These are phyloP conservation scores for Corythoichthys haematopterus DNA, from an alignment of 2,113 vertebrate genomes.

Conservation along the genomic window DNA sequence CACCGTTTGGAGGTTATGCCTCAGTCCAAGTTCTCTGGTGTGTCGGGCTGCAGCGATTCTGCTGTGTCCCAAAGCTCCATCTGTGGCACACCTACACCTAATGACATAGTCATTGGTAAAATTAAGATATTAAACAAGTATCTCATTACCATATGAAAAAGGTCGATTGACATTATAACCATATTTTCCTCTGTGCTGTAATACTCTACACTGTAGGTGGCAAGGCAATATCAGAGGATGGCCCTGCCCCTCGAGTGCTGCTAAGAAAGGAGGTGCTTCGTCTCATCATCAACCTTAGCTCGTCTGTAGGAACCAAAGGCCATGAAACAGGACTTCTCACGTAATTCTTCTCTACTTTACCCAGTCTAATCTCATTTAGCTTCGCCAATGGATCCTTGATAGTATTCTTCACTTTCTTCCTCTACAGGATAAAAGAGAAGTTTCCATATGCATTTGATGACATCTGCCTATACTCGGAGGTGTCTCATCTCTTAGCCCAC, in stretches of 20 bases:
- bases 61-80: conserved; percentile 88
- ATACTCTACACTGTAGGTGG: conserved; percentile 69
- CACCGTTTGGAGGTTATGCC: conserved; percentile 90
- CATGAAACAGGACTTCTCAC: conserved; percentile 96
- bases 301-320: conserved; percentile 96
- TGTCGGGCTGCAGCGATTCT: conserved; percentile 91
- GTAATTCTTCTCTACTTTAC: conserved; percentile 63
- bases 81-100: conserved; percentile 84
- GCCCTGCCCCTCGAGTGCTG: conserved; percentile 88
- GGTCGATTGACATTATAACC: not conserved
- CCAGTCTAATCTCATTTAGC: not conserved
- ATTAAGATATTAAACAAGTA: not conserved
- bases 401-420: not conserved
- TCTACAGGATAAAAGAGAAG: conserved; percentile 92
- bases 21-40: conserved; percentile 91
- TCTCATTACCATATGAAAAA: no score
- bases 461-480: conserved; percentile 97
- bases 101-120: conserved; percentile 86
- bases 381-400: not conserved
- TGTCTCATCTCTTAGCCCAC: conserved; percentile 89
- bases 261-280: conserved; percentile 94
- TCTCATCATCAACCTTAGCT: conserved; percentile 94
- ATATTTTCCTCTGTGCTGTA: not conserved
- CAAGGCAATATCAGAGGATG: conserved; percentile 90
- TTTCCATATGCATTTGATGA: conserved; percentile 97